A percentile compares a stretch with the other conserved stretches of the same genome.
Conservation (phyloP, 2,888 invertebrate species). For the Unio delphinus region DNA sequence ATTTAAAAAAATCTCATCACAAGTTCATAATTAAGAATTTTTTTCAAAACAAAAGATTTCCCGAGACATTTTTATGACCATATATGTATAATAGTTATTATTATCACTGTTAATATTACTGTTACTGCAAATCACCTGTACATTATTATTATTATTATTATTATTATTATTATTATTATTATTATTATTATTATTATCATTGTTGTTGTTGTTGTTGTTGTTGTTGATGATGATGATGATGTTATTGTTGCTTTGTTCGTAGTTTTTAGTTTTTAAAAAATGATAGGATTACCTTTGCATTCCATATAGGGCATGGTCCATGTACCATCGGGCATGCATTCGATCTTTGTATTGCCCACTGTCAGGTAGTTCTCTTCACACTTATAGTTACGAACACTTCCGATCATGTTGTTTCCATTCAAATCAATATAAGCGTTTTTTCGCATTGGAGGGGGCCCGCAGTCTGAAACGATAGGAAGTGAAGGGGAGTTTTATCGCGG, state of each 20-base stretch:
- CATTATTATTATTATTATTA: too few species aligned
- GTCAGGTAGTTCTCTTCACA: constrained; percentile 21
- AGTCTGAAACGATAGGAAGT: constrained; percentile 7
- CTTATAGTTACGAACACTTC: constrained; percentile 15
- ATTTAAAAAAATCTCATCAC: too few species aligned
- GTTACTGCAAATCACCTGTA: too few species aligned
- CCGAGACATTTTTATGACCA: too few species aligned
- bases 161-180: background rate
- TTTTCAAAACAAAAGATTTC: too few species aligned
- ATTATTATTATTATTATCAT: background rate
- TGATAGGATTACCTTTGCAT: background rate
- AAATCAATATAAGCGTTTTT: constrained; percentile 8
- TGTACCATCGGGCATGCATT: constrained; percentile 18
- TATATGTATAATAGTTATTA: too few species aligned
- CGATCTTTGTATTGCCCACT: constrained; percentile 20
- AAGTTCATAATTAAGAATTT: too few species aligned
- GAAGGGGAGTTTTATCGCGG: background rate
- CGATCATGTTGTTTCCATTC: constrained; percentile 6
- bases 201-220: too few species aligned
- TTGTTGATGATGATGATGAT: background rate
- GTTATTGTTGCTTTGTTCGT: background rate
- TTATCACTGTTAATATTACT: too few species aligned
- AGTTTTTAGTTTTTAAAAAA: background rate
- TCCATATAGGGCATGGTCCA: background rate
- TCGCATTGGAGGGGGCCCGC: constrained; percentile 11